phyloP scores from a whole-genome alignment of 2,797 vertebrate genomes.

The Sphaeramia orbicularis region DNA sequence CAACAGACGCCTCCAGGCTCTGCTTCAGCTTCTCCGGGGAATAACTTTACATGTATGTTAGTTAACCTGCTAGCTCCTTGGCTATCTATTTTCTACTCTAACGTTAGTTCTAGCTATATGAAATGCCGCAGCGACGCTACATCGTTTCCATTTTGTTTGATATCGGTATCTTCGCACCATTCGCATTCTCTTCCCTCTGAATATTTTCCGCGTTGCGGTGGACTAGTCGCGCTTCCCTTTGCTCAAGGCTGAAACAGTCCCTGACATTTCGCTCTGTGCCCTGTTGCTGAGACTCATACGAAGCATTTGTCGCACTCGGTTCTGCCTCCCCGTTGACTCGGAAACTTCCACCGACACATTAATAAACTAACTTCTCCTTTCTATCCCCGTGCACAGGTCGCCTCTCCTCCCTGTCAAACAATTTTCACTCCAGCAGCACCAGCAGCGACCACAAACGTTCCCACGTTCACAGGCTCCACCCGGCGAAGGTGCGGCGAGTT shows the following conservation, averaged over 20 bases:
- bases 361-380: slow-evolving; percentile 62
- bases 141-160: slow-evolving; percentile 82
- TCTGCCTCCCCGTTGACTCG: slow-evolving; percentile 30
- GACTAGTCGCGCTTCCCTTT: slow-evolving; percentile 65
- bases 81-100: slow-evolving; percentile 82
- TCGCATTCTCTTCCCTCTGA: slow-evolving; percentile 81
- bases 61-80: slow-evolving; percentile 72
- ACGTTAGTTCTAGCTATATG: slow-evolving; percentile 77
- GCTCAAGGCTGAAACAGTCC: slow-evolving; percentile 57
- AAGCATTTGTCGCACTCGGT: slow-evolving; percentile 57
- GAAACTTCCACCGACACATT: slow-evolving; percentile 37
- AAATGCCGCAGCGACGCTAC: slow-evolving; percentile 82
- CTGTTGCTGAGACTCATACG: slow-evolving; percentile 82
- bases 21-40: slow-evolving; percentile 64
- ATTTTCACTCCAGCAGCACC: slow-evolving; percentile 63
- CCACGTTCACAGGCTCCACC: slow-evolving; percentile 83
- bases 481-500: slow-evolving; percentile 73
- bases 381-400: slow-evolving; percentile 41
- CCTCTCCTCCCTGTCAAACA: slow-evolving; percentile 79
- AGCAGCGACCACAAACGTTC: slow-evolving; percentile 55
- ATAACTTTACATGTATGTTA: slow-evolving; percentile 84
- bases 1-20: slow-evolving; percentile 66
- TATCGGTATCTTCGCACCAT: slow-evolving; percentile 79
- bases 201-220: slow-evolving; percentile 81
- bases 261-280: slow-evolving; percentile 80